Evolutionary conservation across 1,140 invertebrate species (phyloP).

Genomic region (Drosophila parabipectinata): DNA sequence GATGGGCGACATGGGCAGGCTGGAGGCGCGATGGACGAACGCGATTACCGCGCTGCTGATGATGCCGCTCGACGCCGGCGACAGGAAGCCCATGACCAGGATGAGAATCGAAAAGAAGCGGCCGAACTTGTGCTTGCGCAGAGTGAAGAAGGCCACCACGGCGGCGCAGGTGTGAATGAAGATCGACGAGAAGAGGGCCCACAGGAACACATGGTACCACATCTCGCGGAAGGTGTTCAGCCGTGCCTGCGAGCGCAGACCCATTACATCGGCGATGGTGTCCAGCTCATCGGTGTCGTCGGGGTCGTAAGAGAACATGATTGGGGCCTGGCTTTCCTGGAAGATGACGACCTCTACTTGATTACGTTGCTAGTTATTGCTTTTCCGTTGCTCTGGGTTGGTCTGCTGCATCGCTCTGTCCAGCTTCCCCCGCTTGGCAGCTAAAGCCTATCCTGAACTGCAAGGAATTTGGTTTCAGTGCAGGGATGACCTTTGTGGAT

Average conservation of each 20-base stretch:
- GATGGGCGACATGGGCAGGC: conserved; percentile 93
- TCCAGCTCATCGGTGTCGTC: conserved; percentile 86
- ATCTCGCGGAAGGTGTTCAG: conserved; percentile 92
- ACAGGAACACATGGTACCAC: conserved; percentile 96
- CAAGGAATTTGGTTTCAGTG: neutral
- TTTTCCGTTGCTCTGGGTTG: conserved; percentile 48
- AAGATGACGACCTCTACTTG: conserved; percentile 14
- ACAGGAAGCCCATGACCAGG: conserved; percentile 93
- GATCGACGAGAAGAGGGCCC: conserved; percentile 96
- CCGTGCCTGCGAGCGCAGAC: conserved; percentile 85
- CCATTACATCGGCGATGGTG: conserved; percentile 87
- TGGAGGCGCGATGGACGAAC: conserved; percentile 95
- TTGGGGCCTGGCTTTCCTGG: conserved; percentile 4
- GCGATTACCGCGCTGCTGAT: conserved; percentile 96
- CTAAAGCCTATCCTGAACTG: conserved; percentile 16
- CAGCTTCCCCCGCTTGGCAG: neutral
- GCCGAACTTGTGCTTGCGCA: conserved; percentile 96
- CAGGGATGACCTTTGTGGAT: conserved; percentile 40
- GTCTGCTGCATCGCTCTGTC: conserved; percentile 12
- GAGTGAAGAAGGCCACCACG: conserved; percentile 94
- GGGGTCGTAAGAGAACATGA: conserved; percentile 85
- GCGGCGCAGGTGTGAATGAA: conserved; percentile 96
- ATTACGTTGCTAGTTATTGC: conserved; percentile 61
- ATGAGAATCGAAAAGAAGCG: conserved; percentile 96
- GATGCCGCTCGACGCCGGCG: conserved; percentile 93